These are phyloP conservation scores for Scatophagus argus DNA, from an alignment of 2,113 vertebrate species.

Conservation along the genomic window DNA sequence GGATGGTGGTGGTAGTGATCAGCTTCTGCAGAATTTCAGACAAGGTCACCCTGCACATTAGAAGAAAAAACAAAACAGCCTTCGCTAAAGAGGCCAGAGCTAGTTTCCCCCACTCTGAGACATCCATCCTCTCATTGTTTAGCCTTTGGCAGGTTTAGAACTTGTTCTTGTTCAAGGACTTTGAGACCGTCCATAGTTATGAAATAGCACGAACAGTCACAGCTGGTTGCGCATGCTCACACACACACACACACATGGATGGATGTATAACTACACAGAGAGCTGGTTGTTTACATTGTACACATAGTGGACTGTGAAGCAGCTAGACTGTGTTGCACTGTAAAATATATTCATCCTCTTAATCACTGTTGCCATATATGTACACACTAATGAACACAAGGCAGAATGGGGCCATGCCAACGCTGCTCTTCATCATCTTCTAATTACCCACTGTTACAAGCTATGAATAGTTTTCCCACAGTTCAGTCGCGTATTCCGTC, in stretches of 20 bases:
- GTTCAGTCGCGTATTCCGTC: neutral
- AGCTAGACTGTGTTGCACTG: neutral
- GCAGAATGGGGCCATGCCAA: slow-evolving; percentile 18
- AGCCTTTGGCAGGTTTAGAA: slow-evolving; percentile 47
- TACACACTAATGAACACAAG: slow-evolving; percentile 27
- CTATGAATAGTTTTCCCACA: slow-evolving; percentile 19
- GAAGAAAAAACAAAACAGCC: slow-evolving; percentile 37
- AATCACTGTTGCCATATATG: slow-evolving; percentile 4
- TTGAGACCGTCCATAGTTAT: slow-evolving; percentile 10
- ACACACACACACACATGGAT: neutral
- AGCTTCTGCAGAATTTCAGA: slow-evolving; percentile 44
- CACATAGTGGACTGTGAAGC: neutral
- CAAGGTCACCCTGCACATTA: slow-evolving; percentile 57
- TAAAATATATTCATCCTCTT: slow-evolving; percentile 36
- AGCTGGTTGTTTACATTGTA: neutral
- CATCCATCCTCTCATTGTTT: slow-evolving; percentile 43
- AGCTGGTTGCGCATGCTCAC: neutral
- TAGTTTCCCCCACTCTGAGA: slow-evolving; percentile 4
- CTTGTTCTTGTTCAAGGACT: slow-evolving; percentile 40
- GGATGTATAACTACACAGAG: neutral
- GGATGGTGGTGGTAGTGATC: slow-evolving; percentile 22
- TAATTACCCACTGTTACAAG: slow-evolving; percentile 29
- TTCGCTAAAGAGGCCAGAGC: slow-evolving; percentile 21
- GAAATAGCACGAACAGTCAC: slow-evolving; percentile 23
- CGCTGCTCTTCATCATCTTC: neutral